Percentiles rank a stretch among this genome's conserved stretches.
Conservation (phyloP, 2,888 invertebrate species). For the Amblyjoppa fuscipennis region DNA sequence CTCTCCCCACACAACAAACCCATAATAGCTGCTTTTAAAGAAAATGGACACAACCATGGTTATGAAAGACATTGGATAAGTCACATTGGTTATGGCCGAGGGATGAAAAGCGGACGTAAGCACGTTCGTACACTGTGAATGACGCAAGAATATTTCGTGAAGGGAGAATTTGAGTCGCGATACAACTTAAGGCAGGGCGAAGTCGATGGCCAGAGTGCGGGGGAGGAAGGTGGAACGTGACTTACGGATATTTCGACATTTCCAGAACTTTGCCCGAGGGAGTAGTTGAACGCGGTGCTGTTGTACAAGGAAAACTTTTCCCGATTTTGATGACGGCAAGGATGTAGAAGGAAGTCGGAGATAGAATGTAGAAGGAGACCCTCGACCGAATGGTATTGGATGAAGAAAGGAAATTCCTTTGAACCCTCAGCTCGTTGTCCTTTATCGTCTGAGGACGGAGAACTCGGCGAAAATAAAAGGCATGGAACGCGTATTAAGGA, state of each 20-base stretch:
- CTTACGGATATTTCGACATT: constrained; percentile 13
- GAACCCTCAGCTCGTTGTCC: no score
- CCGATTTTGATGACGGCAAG: constrained; percentile 11
- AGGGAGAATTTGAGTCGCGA: constrained; percentile 12
- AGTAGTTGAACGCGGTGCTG: constrained; percentile 22
- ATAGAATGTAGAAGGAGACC: no score
- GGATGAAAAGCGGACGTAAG: neutral
- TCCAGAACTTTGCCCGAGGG: constrained; percentile 31
- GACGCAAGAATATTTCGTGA: neutral
- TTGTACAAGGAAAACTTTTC: constrained; percentile 10
- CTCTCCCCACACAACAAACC: no score
- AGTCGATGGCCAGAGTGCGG: constrained; percentile 7
- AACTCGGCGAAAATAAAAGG: no score
- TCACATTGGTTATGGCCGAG: neutral
- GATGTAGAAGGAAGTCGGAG: neutral
- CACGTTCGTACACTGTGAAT: neutral
- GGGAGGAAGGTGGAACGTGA: constrained; percentile 6
- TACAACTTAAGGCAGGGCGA: neutral
- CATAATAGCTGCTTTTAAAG: neutral
- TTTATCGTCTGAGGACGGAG: no score
- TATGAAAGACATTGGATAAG: neutral
- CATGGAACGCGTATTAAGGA: no score
- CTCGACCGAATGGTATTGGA: no score
- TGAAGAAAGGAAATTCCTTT: no score
- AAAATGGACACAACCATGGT: neutral